Conservation (phyloP, 2,113 vertebrate species). For the Heteronetta atricapilla region DNA sequence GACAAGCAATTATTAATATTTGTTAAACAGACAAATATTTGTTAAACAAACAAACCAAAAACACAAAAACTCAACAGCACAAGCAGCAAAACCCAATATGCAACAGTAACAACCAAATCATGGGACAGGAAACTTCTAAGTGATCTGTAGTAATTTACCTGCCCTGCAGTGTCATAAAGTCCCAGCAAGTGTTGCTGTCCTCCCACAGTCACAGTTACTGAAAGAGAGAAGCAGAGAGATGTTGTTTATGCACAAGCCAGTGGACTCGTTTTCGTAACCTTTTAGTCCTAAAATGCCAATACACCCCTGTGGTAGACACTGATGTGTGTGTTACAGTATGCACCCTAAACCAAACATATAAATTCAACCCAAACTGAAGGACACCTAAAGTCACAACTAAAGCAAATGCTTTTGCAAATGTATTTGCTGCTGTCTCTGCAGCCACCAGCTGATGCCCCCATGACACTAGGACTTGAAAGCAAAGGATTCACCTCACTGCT, state of each 20-base stretch:
- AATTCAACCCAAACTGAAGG: neutral
- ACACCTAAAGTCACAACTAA: neutral
- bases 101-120: neutral
- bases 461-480: neutral
- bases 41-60: neutral
- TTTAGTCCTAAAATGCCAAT: neutral
- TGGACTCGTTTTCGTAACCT: neutral
- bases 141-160: slow-evolving; percentile 76
- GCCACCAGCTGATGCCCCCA: neutral
- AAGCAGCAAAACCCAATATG: neutral
- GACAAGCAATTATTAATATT: neutral
- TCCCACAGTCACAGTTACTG: slow-evolving; percentile 89
- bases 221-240: slow-evolving; percentile 49
- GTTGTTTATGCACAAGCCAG: neutral
- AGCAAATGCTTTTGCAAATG: neutral
- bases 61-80: neutral
- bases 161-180: slow-evolving; percentile 89
- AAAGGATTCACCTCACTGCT: neutral
- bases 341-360: neutral
- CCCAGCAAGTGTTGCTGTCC: slow-evolving; percentile 88
- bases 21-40: neutral
- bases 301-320: neutral
- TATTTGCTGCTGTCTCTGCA: neutral
- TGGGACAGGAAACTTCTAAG: neutral
- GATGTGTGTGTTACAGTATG: neutral